Conservation (phyloP, 2,797 vertebrate genomes). For the Yasuhikotakia modesta region DNA sequence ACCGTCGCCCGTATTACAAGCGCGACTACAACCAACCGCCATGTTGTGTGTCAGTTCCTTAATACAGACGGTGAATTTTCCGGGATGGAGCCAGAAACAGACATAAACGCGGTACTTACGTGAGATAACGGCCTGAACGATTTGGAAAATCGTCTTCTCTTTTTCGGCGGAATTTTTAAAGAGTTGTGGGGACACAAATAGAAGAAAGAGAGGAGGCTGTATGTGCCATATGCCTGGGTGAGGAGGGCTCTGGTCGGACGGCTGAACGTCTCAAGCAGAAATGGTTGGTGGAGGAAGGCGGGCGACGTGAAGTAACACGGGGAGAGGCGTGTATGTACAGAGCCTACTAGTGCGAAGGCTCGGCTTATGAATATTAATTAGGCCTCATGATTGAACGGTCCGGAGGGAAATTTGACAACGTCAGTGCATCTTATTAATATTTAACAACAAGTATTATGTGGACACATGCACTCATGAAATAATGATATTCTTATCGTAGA, state of each 20-base stretch:
- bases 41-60: conserved; percentile 77
- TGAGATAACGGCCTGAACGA: conserved; percentile 97
- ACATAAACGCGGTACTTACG: conserved; percentile 82
- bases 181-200: conserved; percentile 91
- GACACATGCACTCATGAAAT: background rate
- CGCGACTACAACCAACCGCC: conserved; percentile 76
- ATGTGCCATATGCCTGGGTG: conserved; percentile 87
- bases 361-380: background rate
- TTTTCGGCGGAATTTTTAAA: conserved; percentile 99
- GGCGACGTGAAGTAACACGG: conserved; percentile 48
- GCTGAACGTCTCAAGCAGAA: conserved; percentile 49
- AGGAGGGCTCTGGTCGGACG: conserved; percentile 15
- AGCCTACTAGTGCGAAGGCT: conserved; percentile 7
- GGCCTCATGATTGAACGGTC: background rate
- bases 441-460: background rate
- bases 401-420: background rate
- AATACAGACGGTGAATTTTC: background rate
- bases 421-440: conserved; percentile 10
- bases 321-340: background rate
- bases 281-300: conserved; percentile 58
- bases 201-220: conserved; percentile 89
- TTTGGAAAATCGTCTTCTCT: conserved; percentile 99
- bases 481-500: conserved; percentile 54
- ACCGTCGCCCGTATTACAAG: conserved; percentile 12
- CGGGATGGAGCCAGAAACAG: conserved; percentile 10